A percentile compares a stretch with the other conserved stretches of the same genome.
Evolutionary conservation across 2,888 invertebrate genomes (phyloP).

Genomic region (Drosophila picticornis): DNA sequence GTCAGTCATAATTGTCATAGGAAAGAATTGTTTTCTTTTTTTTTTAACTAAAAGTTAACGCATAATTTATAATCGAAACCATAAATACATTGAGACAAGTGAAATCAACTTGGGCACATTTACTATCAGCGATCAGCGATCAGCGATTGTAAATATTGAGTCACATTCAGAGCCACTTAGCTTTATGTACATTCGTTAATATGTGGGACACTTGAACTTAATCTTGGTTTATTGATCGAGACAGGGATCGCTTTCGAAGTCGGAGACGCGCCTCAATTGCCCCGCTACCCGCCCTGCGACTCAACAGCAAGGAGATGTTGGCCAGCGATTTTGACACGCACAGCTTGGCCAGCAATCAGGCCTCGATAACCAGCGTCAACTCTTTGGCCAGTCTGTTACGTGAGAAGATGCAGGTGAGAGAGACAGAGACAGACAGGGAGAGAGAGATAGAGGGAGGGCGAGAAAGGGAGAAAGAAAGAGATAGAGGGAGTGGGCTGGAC

Average conservation of each 20-base stretch:
- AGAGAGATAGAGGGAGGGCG: background rate
- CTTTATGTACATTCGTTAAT: background rate
- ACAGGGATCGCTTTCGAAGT: constrained; percentile 88
- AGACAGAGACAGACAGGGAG: too few relatives aligned
- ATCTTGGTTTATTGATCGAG: constrained; percentile 1
- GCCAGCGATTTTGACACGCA: constrained; percentile 86
- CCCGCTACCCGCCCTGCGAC: constrained; percentile 86
- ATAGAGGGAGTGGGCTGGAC: too few relatives aligned
- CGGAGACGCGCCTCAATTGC: constrained; percentile 89
- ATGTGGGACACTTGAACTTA: background rate
- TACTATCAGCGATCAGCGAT: constrained; percentile 6
- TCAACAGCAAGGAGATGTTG: constrained; percentile 87
- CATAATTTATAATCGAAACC: constrained; percentile 4
- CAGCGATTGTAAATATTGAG: constrained; percentile 16
- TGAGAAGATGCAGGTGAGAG: constrained; percentile 91
- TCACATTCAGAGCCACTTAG: background rate
- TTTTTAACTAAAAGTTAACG: background rate
- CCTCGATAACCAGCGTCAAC: constrained; percentile 94
- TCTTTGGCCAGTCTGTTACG: constrained; percentile 93
- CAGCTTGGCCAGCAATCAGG: constrained; percentile 85
- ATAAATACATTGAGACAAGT: constrained; percentile 20
- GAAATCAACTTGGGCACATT: constrained; percentile 6
- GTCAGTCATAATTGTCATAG: constrained; percentile 12
- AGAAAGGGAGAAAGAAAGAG: background rate
- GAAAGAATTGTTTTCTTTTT: constrained; percentile 7